These are phyloP conservation scores for Boleophthalmus pectinirostris DNA, from an alignment of 2,113 vertebrate species.

Conservation along the genomic window DNA sequence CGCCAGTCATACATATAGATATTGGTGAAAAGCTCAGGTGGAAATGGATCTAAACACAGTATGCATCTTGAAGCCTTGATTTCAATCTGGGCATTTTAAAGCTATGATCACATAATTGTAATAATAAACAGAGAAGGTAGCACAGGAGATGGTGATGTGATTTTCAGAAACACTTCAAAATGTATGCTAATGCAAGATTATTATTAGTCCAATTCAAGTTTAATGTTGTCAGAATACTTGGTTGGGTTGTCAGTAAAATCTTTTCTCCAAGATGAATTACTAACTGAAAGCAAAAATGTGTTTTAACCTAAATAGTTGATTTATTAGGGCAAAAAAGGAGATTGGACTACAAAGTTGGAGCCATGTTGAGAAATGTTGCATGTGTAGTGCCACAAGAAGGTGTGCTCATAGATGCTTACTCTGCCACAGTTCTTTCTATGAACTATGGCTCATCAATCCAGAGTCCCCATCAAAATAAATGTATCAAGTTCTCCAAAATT, in stretches of 20 bases:
- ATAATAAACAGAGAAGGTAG: neutral
- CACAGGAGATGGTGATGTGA: neutral
- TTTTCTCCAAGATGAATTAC: neutral
- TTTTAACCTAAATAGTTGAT: slow-evolving; percentile 25
- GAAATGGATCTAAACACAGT: neutral
- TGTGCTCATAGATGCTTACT: slow-evolving; percentile 73
- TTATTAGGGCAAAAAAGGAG: slow-evolving; percentile 64
- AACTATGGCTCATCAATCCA: slow-evolving; percentile 53
- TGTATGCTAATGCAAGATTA: too few relatives aligned
- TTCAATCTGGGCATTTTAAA: neutral
- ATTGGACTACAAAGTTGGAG: slow-evolving; percentile 58
- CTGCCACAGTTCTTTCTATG: slow-evolving; percentile 69
- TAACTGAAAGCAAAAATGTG: slow-evolving; percentile 20
- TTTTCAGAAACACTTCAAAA: neutral
- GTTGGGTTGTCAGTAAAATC: neutral
- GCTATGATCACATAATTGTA: neutral
- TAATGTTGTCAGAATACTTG: neutral
- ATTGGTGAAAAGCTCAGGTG: neutral
- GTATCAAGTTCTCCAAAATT: neutral
- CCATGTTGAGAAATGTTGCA: slow-evolving; percentile 70
- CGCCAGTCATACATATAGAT: neutral
- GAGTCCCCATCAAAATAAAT: slow-evolving; percentile 70
- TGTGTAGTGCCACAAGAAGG: slow-evolving; percentile 78
- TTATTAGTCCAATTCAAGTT: too few relatives aligned
- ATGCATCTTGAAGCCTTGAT: neutral